Evolutionary conservation across 2,797 vertebrate species (phyloP), one percentile per base, ranked within the genome.

Genomic region (Trematomus bernacchii): DNA sequence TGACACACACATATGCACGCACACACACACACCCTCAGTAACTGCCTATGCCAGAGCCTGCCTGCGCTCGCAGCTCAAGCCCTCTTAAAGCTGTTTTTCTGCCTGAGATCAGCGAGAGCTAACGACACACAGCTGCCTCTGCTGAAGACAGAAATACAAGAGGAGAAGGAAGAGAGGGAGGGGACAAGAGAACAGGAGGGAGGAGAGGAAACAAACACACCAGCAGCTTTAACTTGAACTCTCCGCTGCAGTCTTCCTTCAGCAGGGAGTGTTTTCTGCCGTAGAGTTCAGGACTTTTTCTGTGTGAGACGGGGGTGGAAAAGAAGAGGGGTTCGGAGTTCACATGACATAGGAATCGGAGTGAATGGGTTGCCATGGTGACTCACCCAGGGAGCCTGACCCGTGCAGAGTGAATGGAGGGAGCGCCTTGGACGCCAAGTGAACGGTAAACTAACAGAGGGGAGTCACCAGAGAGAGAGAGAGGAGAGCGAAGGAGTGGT

Each of bases 281-380:
- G 47, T 37, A 82, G 6, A 37, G 53, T 86, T 87, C 76, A 59
- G 70, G 87, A 87, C 83, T 92, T 85, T 92, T 78, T 66, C n/a
- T 27, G 27, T 44, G 21, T 66, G 80, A 84, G 65, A 77, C 59
- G 46, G 60, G 43, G 59, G 53, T 57, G 51, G 59, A 71, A 37
- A 43, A 73, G 47, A 87, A 81, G 76, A 86, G 74, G 71, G 84
- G 79, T 76, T 58, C 33, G 79, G 85, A 91, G 92, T 92, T 93
- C 80, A 89, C 88, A 84, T 92, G 93, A 93, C 90, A 91, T 87
- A n/a, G n/a, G n/a, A 84, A 91, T 89, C 80, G 58, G 87, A 94
- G 94, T 94, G 95, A 95, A 93, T 93, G 94, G 91, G 96, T 96
- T 97, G 95, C 94, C 95, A 96, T 97, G 96, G 96, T 94, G 94